A percentile compares a stretch with the other conserved stretches of the same genome.
Evolutionary conservation across 2,888 invertebrate species (phyloP).

Genomic region (Tetheella fluctuosa): DNA sequence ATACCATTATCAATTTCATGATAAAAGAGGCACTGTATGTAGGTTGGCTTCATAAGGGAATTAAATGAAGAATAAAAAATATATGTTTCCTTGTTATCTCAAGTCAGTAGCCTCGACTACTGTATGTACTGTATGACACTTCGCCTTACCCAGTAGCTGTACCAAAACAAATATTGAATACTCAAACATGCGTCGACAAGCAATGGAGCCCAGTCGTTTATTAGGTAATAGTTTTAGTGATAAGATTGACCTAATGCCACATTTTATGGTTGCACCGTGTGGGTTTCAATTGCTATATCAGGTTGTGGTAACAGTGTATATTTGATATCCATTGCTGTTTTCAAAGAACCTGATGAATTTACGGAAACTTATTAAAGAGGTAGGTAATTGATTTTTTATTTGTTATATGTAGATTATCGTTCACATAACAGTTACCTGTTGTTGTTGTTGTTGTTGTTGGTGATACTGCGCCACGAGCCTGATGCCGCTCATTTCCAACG

Average conservation of each 20-base stretch:
- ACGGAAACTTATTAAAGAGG: too few species aligned
- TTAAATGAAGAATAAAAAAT: not conserved
- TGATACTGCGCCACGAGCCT: conserved; percentile 83
- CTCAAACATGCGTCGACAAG: not conserved
- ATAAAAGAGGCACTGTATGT: not conserved
- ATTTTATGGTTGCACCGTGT: conserved; percentile 1
- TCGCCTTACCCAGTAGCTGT: not conserved
- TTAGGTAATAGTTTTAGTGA: conserved; percentile 7
- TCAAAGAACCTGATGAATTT: not conserved
- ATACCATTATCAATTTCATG: conserved; percentile 3
- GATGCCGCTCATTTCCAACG: conserved; percentile 88
- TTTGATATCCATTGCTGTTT: not conserved
- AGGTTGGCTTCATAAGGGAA: not conserved
- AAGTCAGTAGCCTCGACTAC: not conserved
- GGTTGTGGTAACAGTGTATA: not conserved
- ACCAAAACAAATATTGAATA: conserved; percentile 3
- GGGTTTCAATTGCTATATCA: not conserved
- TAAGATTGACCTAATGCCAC: conserved; percentile 7
- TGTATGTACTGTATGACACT: not conserved
- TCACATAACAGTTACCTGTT: conserved; percentile 36
- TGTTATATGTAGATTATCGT: too few species aligned
- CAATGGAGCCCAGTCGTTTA: not conserved
- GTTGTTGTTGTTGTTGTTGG: conserved; percentile 57
- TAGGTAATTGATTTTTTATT: too few species aligned
- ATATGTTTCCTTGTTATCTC: not conserved